Evolutionary conservation across 2,797 vertebrate species (phyloP).

Genomic region (Strix occidentalis): DNA sequence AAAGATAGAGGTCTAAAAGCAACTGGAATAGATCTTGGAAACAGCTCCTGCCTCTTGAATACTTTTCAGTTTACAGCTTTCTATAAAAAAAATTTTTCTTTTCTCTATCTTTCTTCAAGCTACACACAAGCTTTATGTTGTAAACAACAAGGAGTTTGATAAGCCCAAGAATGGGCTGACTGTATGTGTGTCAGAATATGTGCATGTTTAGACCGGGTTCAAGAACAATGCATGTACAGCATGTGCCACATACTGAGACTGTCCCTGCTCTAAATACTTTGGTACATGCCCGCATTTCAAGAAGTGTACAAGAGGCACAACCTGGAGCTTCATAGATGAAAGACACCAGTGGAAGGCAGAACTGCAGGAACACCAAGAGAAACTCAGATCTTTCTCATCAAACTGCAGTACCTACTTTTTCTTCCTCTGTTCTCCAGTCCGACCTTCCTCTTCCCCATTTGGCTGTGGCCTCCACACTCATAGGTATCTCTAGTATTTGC

Average conservation of each 20-base stretch:
- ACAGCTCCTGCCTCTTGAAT: no score
- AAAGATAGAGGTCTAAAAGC: conserved; percentile 26
- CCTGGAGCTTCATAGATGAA: neutral
- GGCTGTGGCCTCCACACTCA: neutral
- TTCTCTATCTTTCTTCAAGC: neutral
- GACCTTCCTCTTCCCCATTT: neutral
- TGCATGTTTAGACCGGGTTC: neutral
- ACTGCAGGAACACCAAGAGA: neutral
- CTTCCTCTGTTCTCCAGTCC: neutral
- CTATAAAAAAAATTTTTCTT: neutral
- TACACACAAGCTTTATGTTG: neutral
- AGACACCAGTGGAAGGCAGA: neutral
- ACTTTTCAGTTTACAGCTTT: conserved; percentile 1
- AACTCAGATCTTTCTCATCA: neutral
- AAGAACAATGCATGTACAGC: neutral
- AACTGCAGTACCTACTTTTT: neutral
- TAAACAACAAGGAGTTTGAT: neutral
- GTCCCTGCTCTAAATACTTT: neutral
- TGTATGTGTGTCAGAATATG: neutral
- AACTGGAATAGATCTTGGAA: conserved; percentile 20
- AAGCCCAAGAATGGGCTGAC: neutral
- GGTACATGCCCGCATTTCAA: neutral
- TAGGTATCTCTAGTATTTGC: neutral
- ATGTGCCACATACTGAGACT: neutral
- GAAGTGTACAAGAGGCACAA: neutral